Percentiles rank a stretch among this genome's conserved stretches.
Conservation (phyloP, 2,797 vertebrate species). For the Sciurus vulgaris region DNA sequence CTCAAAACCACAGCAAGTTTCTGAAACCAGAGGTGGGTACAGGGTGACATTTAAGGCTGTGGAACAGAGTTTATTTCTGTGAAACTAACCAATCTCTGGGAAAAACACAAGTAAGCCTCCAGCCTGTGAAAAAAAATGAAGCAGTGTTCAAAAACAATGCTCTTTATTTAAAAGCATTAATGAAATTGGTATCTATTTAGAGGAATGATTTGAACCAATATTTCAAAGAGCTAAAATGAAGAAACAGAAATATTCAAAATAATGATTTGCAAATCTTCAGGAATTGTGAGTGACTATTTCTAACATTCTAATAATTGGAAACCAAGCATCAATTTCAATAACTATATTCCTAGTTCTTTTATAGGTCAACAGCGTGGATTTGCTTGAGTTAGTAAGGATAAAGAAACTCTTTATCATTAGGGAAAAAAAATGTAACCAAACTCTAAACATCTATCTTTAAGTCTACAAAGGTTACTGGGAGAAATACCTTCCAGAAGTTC, state of each 20-base stretch:
- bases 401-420: neutral
- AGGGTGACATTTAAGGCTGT: neutral
- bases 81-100: neutral
- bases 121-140: neutral
- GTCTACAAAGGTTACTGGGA: neutral
- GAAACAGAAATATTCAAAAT: conserved; percentile 40
- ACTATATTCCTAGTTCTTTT: neutral
- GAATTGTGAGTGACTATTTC: conserved; percentile 26
- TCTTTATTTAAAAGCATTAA: conserved; percentile 42
- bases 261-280: neutral
- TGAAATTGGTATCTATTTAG: neutral
- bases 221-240: conserved; percentile 43
- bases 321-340: neutral
- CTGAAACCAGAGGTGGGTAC: neutral
- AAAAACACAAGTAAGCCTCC: neutral
- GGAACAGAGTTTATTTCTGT: neutral
- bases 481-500: conserved; percentile 99
- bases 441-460: conserved; percentile 18
- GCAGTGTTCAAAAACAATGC: neutral
- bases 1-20: neutral
- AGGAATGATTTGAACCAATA: neutral
- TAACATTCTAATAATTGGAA: neutral
- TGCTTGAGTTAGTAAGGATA: neutral
- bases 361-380: neutral
- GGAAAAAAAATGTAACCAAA: neutral